Base-by-base conservation (phyloP, 2,888 invertebrate species). In the Marasmarcha lunaedactyla region DNA sequence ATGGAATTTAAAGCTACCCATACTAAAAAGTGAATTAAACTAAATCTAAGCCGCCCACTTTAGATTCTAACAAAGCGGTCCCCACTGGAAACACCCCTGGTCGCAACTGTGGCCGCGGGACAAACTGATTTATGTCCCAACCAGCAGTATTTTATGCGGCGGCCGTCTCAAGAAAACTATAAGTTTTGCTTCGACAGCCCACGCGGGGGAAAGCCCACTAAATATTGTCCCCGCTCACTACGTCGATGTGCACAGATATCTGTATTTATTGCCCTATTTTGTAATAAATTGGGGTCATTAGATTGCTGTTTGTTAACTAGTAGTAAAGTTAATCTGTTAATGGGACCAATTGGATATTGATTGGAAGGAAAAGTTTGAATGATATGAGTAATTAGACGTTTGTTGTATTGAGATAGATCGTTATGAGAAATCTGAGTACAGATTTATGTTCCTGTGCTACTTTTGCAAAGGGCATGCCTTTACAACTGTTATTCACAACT, bases 141-240 rank as follows among this genome's bases (percentile, higher is more conserved):
- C 65, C 78, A 74, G 76, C 77, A 74, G 77, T 83, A 83, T 83
- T 81, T 81, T 81, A 83, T 83, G 71, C 79, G 70, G 59, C 72
- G 76, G 78, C 78, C 78, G 81, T 78, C 81, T 81, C 79, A 83
- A 81, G 71, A 71, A 77, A 78, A 74, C 83, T 83, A 81, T 81
- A 83, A 83, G 81, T 81, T 81, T 79, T 77, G 78, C 79, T 77
- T 79, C 70, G 78, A 72, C 70, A 20, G 20, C 4, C n/a, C n/a
- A n/a, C n/a, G 74, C 70, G 71, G 78, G 81, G 77, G 73, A 71
- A 64, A 67, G 73, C 69, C 70, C 73, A 74, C 71, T 79, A 79
- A 79, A 83, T 81, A 81, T 79, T 81, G 81, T 81, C 79, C 71
- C 72, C 69, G 68, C 64, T 20, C 20, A 30, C 30, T 11, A 30